phyloP scores from a whole-genome alignment of 1,140 invertebrate genomes.

The Drosophila navojoa region DNA sequence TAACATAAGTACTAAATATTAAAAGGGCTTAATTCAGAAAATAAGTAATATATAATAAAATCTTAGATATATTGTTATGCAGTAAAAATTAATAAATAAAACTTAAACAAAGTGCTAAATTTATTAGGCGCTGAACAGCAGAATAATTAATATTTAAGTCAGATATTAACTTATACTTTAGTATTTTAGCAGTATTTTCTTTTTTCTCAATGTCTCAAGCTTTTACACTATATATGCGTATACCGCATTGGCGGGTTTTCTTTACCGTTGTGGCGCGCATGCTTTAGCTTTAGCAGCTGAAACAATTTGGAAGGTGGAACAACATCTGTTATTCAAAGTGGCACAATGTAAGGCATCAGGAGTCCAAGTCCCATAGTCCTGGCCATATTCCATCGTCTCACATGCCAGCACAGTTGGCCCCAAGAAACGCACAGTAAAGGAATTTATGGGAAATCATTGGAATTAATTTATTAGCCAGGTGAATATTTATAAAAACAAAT shows the following conservation, averaged over 20 bases:
- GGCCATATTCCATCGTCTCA: constrained; percentile 50
- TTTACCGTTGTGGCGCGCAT: constrained; percentile 6
- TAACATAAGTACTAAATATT: too few relatives aligned
- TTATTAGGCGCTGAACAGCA: too few relatives aligned
- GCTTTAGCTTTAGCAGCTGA: constrained; percentile 11
- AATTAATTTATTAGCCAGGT: not conserved
- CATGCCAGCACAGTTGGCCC: constrained; percentile 53
- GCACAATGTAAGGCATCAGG: constrained; percentile 55
- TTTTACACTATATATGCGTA: not conserved
- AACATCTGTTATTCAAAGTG: constrained; percentile 81
- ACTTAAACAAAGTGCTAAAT: too few relatives aligned
- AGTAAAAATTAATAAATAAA: too few relatives aligned
- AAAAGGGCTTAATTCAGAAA: too few relatives aligned
- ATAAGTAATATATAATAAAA: too few relatives aligned
- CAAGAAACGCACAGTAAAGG: constrained; percentile 41
- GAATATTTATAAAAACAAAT: not conserved
- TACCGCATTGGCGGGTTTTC: not conserved
- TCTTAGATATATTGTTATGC: too few relatives aligned
- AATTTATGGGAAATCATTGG: constrained; percentile 58
- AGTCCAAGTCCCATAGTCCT: constrained; percentile 55
- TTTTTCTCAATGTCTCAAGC: not conserved
- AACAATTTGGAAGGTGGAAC: constrained; percentile 57
- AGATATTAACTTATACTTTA: too few relatives aligned
- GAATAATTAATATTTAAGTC: too few relatives aligned
- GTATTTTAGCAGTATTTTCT: too few relatives aligned